phyloP scores from a whole-genome alignment of 2,888 invertebrate species.

The Tetheella fluctuosa region DNA sequence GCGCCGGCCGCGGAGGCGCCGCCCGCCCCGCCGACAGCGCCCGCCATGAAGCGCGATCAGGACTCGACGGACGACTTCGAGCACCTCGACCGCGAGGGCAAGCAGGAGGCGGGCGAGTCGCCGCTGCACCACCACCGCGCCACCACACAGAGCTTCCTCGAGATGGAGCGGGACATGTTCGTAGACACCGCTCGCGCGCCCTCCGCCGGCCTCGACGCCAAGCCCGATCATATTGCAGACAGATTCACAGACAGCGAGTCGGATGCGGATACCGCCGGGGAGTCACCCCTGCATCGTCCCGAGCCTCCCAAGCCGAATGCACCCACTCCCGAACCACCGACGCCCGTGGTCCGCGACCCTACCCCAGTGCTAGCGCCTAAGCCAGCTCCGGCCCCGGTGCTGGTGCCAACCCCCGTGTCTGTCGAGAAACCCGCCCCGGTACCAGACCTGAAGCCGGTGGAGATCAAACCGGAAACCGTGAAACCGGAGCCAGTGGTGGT shows the following conservation, averaged over 20 bases:
- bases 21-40: conserved; percentile 35
- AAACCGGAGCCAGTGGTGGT: conserved; percentile 11
- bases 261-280: conserved; percentile 78
- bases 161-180: conserved; percentile 78
- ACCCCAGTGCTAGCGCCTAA: conserved; percentile 37
- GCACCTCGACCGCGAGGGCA: conserved; percentile 86
- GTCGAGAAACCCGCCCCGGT: conserved; percentile 25
- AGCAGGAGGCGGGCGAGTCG: conserved; percentile 61
- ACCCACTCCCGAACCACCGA: conserved; percentile 40
- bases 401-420: conserved; percentile 33
- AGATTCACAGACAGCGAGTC: conserved; percentile 85
- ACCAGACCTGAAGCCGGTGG: background rate
- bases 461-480: background rate
- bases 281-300: conserved; percentile 73
- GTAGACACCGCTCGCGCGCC: conserved; percentile 65
- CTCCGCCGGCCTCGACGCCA: conserved; percentile 57
- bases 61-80: conserved; percentile 91
- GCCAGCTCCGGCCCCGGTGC: conserved; percentile 32
- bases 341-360: conserved; percentile 33
- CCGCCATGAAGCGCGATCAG: conserved; percentile 83
- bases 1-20: conserved; percentile 32
- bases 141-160: conserved; percentile 74
- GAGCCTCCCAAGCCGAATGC: conserved; percentile 45
- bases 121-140: conserved; percentile 58
- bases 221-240: conserved; percentile 76